Evolutionary conservation across 2,888 invertebrate genomes (phyloP), one percentile per base, ranked within the genome.

Genomic region (Antheraea yamamai): DNA sequence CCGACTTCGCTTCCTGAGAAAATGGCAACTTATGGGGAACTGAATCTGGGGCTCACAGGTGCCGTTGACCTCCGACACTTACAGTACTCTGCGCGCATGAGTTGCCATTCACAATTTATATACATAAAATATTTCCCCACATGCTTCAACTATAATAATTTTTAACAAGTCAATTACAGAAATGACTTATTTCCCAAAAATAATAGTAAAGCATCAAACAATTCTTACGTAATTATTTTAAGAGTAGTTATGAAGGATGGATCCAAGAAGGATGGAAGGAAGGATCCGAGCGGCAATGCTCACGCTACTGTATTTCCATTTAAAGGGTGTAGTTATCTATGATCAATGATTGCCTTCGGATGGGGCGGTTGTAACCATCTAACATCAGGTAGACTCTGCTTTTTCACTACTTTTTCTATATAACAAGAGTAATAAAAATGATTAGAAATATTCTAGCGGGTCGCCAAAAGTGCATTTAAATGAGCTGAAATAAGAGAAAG

Each of bases 1-100:
- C 82, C 82, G 82, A 79, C 83, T 79, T 82, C 88, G 90, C 89
- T 94, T 94, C 94, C 92, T 92, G 90, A 92, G 94, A 94, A 94
- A 94, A 94, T 93, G 89, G 92, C 93, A 92, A 93, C 90, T 94
- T 93, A 93, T 91, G 90, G 91, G 92, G 92, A 92, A 92, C 89
- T 92, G 90, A 93, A 93, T 92, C 93, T 92, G 92, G 91, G 90
- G 85, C 89, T 91, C 87, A 80, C 88, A 87, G 88, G 92, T 92
- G 93, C 91, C 92, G 89, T 89, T 93, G 93, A 94, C 93, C 93
- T 86, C 82, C 81, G 81, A 88, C 89, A 89, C 90, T 87, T 90
- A 87, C 88, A 85, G 87, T 88, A 88, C 87, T 89, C 87, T 80
- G 84, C 87, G 88, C 88, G 89, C 89, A 89, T 89, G 88, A 89